Base-by-base conservation (phyloP, 2,888 invertebrate species). In the Tolmerus cingulatus region DNA sequence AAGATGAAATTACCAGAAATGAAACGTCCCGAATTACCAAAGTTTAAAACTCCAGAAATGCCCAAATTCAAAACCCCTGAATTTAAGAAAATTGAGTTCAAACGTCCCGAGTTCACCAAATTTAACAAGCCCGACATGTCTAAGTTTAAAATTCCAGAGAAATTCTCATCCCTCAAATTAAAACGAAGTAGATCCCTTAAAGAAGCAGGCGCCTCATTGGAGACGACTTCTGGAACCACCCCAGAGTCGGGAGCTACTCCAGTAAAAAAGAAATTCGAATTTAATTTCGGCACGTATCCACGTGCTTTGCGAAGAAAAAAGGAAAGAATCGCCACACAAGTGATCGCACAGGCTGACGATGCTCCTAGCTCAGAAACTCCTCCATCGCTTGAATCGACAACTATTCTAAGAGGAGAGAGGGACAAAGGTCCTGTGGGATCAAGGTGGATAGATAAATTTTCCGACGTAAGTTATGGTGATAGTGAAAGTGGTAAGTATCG, bases 211-310 rank as follows among this genome's bases (percentile, higher is more conserved):
- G 90, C 90, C 87, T 89, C 90, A 19, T 86, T 89, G 5, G 89
- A 89, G 55, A 87, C 89, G 76, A 87, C 90, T 87, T 88, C 90
- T 1, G 89, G 88, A 19, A 88, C 89, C 79, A 89, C 90, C n/a
- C 94, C 94, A 74, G 94, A 94, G 89, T 93, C 94, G 5, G 93
- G 94, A 8, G 93, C 93, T 46, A 92, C 92, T 34, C 93, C 94
- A 74, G 93, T 93, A 78, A 94, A 94, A 90, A 94, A 94, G 89
- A 93, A 94, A 89, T 96, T 96, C 90, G 95, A 95, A 84, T 95
- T 95, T 90, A 96, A 96, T 92, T 95, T 96, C 89, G 95, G 95
- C 89, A 97, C 97, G 0, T 97, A 96, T 91, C 97, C 97, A 0
- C 94, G 97, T 89, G 94, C 97, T 89, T 95, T 95, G 90, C 91